phyloP scores from a whole-genome alignment of 2,113 vertebrate genomes.

The Scomber scombrus region DNA sequence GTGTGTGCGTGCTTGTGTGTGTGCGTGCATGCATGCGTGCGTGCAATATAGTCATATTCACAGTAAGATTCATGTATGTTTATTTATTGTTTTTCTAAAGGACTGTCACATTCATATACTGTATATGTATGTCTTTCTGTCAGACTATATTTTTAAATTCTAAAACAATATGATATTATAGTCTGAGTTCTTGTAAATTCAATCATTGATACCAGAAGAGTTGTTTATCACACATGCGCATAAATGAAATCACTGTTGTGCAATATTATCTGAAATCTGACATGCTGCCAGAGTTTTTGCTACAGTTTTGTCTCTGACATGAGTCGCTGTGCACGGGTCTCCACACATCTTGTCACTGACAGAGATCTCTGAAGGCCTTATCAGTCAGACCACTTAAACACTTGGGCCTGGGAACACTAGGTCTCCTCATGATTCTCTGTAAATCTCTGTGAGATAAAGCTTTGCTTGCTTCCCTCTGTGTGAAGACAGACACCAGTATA shows the following conservation, averaged over 20 bases:
- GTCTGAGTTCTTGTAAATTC: background rate
- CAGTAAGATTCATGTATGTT: too few relatives aligned
- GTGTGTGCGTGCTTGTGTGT: too few relatives aligned
- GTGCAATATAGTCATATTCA: too few relatives aligned
- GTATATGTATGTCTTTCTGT: too few relatives aligned
- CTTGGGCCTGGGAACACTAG: conserved; percentile 28
- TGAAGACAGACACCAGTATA: conserved; percentile 71
- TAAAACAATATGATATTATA: background rate
- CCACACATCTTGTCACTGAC: conserved; percentile 47
- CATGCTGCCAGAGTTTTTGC: conserved; percentile 5
- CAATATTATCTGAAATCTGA: conserved; percentile 41
- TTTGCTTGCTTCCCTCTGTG: conserved; percentile 54
- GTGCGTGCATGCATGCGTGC: too few relatives aligned
- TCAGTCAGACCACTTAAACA: conserved; percentile 70
- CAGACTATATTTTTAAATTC: background rate
- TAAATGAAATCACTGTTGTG: background rate
- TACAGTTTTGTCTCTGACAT: conserved; percentile 33
- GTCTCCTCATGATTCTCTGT: conserved; percentile 60
- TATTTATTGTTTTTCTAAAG: too few relatives aligned
- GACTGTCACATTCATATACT: too few relatives aligned
- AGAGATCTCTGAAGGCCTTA: conserved; percentile 66
- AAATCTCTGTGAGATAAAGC: conserved; percentile 73
- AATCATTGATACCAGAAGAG: background rate
- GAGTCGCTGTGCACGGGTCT: conserved; percentile 31
- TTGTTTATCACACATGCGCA: background rate